A percentile compares a stretch with the other conserved stretches of the same genome.
Evolutionary conservation across 2,797 vertebrate genomes (phyloP).

Genomic region (Pseudochirops cupreus): DNA sequence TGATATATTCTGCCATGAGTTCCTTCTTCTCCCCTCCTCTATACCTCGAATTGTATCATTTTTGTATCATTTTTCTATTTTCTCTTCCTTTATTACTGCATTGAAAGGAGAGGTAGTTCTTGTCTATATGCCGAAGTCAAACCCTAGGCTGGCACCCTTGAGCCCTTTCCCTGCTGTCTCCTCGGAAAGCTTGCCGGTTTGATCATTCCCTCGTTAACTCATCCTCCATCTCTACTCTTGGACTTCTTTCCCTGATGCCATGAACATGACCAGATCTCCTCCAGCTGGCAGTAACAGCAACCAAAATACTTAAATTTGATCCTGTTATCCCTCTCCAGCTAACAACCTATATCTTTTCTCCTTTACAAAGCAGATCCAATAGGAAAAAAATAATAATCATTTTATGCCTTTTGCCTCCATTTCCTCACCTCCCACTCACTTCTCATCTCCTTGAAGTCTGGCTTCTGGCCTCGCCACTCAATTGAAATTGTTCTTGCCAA

Average conservation of each 20-base stretch:
- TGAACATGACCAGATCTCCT: not conserved
- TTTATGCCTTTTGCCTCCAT: not conserved
- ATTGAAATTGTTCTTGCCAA: not conserved
- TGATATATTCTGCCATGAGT: no score
- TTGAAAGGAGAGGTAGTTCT: no score
- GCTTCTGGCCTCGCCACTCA: not conserved
- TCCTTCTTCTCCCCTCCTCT: no score
- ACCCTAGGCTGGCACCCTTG: no score
- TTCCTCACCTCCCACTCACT: not conserved
- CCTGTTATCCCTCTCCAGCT: not conserved
- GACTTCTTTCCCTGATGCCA: not conserved
- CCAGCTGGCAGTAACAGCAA: not conserved
- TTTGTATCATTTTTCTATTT: no score
- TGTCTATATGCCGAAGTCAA: no score
- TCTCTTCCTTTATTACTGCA: no score
- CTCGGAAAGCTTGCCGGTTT: no score
- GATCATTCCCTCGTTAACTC: not conserved
- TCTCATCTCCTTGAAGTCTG: not conserved
- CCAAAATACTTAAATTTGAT: not conserved
- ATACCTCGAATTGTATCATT: no score
- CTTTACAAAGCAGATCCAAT: not conserved
- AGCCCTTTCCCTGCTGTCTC: no score
- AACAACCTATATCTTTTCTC: not conserved
- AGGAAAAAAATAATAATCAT: not conserved
- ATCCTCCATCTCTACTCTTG: not conserved